Evolutionary conservation across 2,888 invertebrate species (phyloP), one percentile per base, ranked within the genome.

Genomic region (Cryptosula pallasiana): DNA sequence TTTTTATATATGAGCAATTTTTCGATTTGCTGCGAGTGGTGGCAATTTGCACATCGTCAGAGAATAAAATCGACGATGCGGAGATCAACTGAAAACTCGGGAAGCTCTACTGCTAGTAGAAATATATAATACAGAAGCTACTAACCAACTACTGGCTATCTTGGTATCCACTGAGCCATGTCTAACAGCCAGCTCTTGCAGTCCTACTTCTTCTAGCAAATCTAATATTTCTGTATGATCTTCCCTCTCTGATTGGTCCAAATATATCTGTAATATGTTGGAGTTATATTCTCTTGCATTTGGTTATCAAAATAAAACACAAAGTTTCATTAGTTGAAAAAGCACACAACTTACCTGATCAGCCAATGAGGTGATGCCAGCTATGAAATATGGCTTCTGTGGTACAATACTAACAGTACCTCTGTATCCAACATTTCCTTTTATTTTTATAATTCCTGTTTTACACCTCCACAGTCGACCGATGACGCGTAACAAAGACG

Each of bases 391-490:
- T 0, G 88, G 86, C 75, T 87, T 87, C 79, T 89, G 88, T 20
- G 88, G 88, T 20, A 88, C 79, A 20, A 88, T 81, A 36, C 81
- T 80, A 35, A 78, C 77, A 20, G 86, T 81, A 20, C 78, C 3
- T 13, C 5, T 27, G 32, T 25, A 25, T 20, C 63, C 63, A 5
- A 63, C n/a, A 3, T 63, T 27, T 70, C 55, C 57, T 3, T 13
- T 35, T 23, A 63, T 25, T 5, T 9, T 32, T 9, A 35, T 36
- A 58, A n/a, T 73, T 79, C 83, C 83, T 73, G 78, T 77, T 5
- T 77, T 76, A 69, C 93, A 91, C 0, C 94, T 94, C 98, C 98
- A 99, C 29, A 99, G 87, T 0, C 96, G 95, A 69, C 93, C 93
- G 71, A 99, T 88, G 75, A 97, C 93, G 71, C 98, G 90, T 86